Evolutionary conservation across 2,797 vertebrate species (phyloP).

Genomic region (Tangara arthus): DNA sequence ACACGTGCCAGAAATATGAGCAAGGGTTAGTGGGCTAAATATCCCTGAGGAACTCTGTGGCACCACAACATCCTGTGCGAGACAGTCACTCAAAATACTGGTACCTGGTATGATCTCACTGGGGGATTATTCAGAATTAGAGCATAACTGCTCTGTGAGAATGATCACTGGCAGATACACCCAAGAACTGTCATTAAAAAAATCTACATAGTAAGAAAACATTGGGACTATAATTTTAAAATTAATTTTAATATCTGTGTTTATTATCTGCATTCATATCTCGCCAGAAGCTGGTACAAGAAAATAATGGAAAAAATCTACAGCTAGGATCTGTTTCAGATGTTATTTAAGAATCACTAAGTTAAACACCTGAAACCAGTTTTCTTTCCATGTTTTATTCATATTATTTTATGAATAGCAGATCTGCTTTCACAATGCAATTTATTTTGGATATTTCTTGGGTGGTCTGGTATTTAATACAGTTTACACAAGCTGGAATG

Average conservation of each 20-base stretch:
- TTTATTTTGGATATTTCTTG: neutral
- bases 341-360: neutral
- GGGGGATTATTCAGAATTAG: neutral
- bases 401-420: neutral
- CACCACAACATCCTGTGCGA: neutral
- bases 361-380: neutral
- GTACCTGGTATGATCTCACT: neutral
- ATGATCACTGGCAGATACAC: neutral
- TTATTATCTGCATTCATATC: neutral
- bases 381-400: neutral
- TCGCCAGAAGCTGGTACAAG: neutral
- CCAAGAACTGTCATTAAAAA: neutral
- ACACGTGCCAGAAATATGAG: neutral
- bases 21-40: neutral
- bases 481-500: neutral
- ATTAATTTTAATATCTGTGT: neutral
- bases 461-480: neutral
- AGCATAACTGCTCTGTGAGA: neutral
- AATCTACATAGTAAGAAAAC: neutral
- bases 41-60: neutral
- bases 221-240: neutral
- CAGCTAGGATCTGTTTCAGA: neutral
- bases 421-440: neutral
- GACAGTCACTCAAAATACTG: neutral
- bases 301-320: neutral